Base-by-base conservation (phyloP, 2,113 vertebrate species). In the Chaetorhynchus papuensis region DNA sequence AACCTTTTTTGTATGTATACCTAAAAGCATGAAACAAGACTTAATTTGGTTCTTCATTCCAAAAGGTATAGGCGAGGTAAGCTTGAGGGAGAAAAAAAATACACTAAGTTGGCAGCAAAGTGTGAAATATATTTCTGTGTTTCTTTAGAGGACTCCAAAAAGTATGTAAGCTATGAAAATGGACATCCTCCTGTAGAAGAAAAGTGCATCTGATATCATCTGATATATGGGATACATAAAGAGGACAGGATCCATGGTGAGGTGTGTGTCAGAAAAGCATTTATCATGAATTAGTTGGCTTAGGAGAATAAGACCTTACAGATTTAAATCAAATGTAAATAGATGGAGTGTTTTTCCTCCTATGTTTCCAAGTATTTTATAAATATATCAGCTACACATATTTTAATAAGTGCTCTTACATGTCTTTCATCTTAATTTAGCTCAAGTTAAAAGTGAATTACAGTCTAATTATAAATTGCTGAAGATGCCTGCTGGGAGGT, bases 361-460 rank as follows among this genome's bases (percentile, higher is more conserved):
- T 37, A 12, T 30, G 15, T 72, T 83, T 83, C 41, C 6, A n/a
- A 50, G 9, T 10, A 24, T 72, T 77, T 50, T 72, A 68, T 66
- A 42, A 69, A 65, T 74, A 11, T 44, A 47, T 13, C 12, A n/a
- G 2, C 1, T 47, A 39, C 0, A 0, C 5, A 20, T 35, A 59
- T 90, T 77, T 81, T 72, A 14, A 33, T 57, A 81, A 59, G 3
- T 37, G 4, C 16, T 64, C 22, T 41, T 87, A 20, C 3, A 4
- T 72, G 3, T 10, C 16, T 54, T 9, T 37, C 64, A 31, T 21
- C 22, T 59, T 86, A 64, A 49, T 60, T 69, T 35, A 59, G 6
- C 19, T 71, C 1, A 6, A 90, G 15, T 21, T 59, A 81, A 84
- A 72, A 68, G 22, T 64, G 8, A 81, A 47, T 39, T 66, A 45